These are phyloP conservation scores for Siderastrea radians DNA, from an alignment of 92 coral and sea anemone genomes.

Conservation along the genomic window DNA sequence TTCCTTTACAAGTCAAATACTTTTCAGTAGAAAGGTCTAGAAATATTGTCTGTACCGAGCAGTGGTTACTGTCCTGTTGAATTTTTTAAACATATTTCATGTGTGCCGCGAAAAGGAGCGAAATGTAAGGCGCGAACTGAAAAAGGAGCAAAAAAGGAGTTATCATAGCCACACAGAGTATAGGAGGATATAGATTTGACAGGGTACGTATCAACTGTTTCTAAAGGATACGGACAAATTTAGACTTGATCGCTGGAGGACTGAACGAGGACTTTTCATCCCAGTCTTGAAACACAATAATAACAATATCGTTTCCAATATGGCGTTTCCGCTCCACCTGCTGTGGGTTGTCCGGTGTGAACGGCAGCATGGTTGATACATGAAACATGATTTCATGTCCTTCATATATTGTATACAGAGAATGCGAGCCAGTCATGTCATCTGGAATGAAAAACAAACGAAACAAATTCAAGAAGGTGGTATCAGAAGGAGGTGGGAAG, in stretches of 20 bases:
- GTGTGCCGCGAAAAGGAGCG: no score
- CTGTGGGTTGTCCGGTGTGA: constrained; percentile 95
- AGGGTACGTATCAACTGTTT: background rate
- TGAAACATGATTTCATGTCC: constrained; percentile 99
- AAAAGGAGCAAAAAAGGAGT: background rate
- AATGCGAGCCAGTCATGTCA: constrained; percentile 96
- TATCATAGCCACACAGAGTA: background rate
- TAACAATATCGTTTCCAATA: constrained; percentile 98
- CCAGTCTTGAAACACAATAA: constrained; percentile 96
- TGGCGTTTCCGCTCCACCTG: constrained; percentile 99
- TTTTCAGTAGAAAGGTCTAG: no score
- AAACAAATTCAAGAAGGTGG: background rate
- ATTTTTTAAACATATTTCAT: no score
- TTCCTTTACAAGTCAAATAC: background rate
- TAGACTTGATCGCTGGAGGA: constrained; percentile 93
- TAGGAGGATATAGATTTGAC: no score
- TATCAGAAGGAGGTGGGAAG: background rate
- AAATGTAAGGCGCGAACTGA: no score
- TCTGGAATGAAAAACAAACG: constrained; percentile 58
- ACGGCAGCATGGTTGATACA: constrained; percentile 94
- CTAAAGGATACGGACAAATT: constrained; percentile 97
- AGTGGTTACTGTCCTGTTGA: no score
- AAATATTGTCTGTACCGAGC: no score
- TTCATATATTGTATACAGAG: constrained; percentile 91
- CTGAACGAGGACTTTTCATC: constrained; percentile 88